Evolutionary conservation across 1,140 invertebrate genomes (phyloP).

Genomic region (Drosophila suzukii): DNA sequence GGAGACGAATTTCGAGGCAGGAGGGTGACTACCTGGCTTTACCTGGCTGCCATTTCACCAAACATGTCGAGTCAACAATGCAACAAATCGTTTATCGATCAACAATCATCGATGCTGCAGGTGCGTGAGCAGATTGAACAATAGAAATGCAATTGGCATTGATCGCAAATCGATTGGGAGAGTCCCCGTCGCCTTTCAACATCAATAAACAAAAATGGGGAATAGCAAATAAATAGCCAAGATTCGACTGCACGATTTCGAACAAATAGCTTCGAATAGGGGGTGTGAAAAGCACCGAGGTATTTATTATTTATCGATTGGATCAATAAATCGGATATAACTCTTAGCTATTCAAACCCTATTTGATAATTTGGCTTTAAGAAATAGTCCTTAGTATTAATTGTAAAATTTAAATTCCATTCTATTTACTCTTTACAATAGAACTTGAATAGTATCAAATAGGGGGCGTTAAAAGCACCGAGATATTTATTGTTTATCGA

Average conservation of each 20-base stretch:
- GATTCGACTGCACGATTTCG: background rate
- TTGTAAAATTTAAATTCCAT: no score
- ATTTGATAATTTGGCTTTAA: no score
- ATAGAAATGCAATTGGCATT: slow-evolving; percentile 37
- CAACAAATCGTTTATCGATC: slow-evolving; percentile 39
- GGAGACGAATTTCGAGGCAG: background rate
- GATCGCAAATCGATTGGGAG: slow-evolving; percentile 42
- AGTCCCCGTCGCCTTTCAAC: slow-evolving; percentile 12
- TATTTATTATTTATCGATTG: background rate
- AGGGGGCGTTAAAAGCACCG: slow-evolving; percentile 1
- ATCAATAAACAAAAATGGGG: slow-evolving; percentile 6
- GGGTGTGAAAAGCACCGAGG: slow-evolving; percentile 9
- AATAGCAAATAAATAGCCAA: slow-evolving; percentile 6
- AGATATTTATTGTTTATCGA: no score
- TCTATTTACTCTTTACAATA: no score
- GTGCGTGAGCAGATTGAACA: slow-evolving; percentile 41
- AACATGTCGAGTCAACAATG: slow-evolving; percentile 60
- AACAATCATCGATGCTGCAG: slow-evolving; percentile 27
- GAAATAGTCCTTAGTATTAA: no score
- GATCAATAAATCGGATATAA: background rate
- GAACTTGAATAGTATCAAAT: no score
- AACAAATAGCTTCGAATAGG: background rate
- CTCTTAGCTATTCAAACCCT: no score
- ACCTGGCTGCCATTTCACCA: slow-evolving; percentile 38
- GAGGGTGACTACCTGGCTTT: slow-evolving; percentile 8